Evolutionary conservation across 2,888 invertebrate species (phyloP).

Genomic region (Pyralis farinalis): DNA sequence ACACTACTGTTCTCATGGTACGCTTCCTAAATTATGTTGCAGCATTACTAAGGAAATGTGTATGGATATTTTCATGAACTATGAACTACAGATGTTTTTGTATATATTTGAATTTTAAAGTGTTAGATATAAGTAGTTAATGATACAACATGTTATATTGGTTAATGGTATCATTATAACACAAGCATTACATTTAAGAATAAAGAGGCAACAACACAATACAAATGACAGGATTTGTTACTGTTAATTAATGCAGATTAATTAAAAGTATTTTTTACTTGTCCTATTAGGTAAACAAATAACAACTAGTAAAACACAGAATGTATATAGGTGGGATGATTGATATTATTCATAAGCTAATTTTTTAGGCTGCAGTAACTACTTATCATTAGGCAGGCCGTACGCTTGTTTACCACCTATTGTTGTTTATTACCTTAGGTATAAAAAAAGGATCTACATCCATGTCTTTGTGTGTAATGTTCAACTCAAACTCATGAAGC

Average conservation of each 20-base stretch:
- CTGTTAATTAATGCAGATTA: neutral
- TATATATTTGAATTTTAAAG: slow-evolving; percentile 68
- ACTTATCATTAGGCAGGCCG: too few relatives aligned
- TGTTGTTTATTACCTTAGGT: too few relatives aligned
- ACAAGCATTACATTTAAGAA: neutral
- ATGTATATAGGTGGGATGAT: too few relatives aligned
- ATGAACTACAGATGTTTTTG: slow-evolving; percentile 51
- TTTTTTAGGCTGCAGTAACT: too few relatives aligned
- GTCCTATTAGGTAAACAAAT: too few relatives aligned
- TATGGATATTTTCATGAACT: slow-evolving; percentile 24
- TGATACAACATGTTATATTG: slow-evolving; percentile 38
- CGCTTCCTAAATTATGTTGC: slow-evolving; percentile 13
- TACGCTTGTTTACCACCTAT: too few relatives aligned
- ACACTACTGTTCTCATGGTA: too few relatives aligned
- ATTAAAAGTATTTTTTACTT: neutral
- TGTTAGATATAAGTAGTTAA: slow-evolving; percentile 72
- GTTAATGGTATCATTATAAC: slow-evolving; percentile 6
- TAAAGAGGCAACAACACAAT: neutral
- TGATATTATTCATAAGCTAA: too few relatives aligned
- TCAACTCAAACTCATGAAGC: too few relatives aligned
- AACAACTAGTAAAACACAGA: too few relatives aligned
- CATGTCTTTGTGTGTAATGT: too few relatives aligned
- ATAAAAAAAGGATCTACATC: too few relatives aligned
- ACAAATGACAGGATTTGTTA: neutral
- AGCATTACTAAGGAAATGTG: slow-evolving; percentile 17